Evolutionary conservation across 53 echinoderm and acorn worm genomes (phyloP).

Genomic region (Glandiceps talaboti): DNA sequence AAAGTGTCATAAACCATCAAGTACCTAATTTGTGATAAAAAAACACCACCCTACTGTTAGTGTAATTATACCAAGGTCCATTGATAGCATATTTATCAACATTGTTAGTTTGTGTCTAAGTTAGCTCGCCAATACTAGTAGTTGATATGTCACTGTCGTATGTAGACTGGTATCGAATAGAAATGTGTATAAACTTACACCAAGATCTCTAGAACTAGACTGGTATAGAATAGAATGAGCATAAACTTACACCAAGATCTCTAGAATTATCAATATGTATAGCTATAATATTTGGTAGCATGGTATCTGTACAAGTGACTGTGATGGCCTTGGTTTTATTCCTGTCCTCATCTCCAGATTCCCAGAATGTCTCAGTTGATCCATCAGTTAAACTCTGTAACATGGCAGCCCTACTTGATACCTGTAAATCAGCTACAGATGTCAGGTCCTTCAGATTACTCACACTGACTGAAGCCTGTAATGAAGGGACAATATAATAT

Average conservation of each 20-base stretch:
- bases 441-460: slow-evolving; percentile 69
- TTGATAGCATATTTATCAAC: too few relatives aligned
- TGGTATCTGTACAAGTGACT: slow-evolving; percentile 40
- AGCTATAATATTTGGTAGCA: slow-evolving; percentile 55
- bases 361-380: slow-evolving; percentile 97
- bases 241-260: slow-evolving; percentile 69
- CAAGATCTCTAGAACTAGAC: slow-evolving; percentile 86
- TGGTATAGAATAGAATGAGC: neutral
- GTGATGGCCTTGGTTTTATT: slow-evolving; percentile 86
- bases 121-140: too few relatives aligned
- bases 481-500: too few relatives aligned
- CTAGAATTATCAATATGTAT: slow-evolving; percentile 89
- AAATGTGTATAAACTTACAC: slow-evolving; percentile 32
- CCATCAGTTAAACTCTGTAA: slow-evolving; percentile 81
- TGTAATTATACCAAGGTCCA: too few relatives aligned
- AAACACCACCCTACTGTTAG: too few relatives aligned
- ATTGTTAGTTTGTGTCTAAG: too few relatives aligned
- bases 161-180: too few relatives aligned
- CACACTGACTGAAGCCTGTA: slow-evolving; percentile 53
- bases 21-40: too few relatives aligned
- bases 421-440: slow-evolving; percentile 62
- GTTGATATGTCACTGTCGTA: too few relatives aligned
- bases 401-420: slow-evolving; percentile 86
- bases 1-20: too few relatives aligned
- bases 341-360: slow-evolving; percentile 99